phyloP scores from a whole-genome alignment of 2,113 vertebrate species.

The Collichthys lucidus region DNA sequence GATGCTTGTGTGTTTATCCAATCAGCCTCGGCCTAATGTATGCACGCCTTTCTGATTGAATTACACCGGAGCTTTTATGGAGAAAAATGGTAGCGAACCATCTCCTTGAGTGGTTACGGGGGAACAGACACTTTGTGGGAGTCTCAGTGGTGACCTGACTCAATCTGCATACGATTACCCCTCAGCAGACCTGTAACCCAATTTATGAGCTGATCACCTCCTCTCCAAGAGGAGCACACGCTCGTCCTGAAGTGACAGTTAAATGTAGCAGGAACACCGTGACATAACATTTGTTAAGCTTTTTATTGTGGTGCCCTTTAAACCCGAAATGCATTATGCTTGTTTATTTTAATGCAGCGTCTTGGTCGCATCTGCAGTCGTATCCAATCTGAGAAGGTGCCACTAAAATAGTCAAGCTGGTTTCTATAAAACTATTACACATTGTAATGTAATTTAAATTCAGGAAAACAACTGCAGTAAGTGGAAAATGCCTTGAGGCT shows the following conservation, averaged over 20 bases:
- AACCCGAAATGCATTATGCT: conserved; percentile 10
- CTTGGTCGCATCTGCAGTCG: conserved; percentile 19
- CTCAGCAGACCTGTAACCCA: conserved; percentile 70
- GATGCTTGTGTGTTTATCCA: conserved; percentile 48
- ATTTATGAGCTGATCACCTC: conserved; percentile 69
- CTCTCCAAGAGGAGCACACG: conserved; percentile 34
- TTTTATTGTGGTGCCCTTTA: conserved; percentile 57
- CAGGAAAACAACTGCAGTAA: conserved; percentile 1
- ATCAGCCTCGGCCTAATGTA: conserved; percentile 52
- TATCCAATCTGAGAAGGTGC: not conserved
- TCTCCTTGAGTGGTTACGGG: conserved; percentile 60
- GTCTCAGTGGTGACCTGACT: conserved; percentile 68
- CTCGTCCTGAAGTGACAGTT: conserved; percentile 35
- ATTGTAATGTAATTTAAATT: not conserved
- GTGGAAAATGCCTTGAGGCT: conserved; percentile 8
- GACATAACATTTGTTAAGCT: conserved; percentile 54
- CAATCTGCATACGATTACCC: conserved; percentile 78
- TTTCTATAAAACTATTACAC: not conserved
- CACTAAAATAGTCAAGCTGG: not conserved
- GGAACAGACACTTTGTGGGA: conserved; percentile 55
- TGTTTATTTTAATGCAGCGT: conserved; percentile 1
- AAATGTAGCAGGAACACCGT: conserved; percentile 23
- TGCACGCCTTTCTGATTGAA: conserved; percentile 61
- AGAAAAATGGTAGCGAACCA: conserved; percentile 60
- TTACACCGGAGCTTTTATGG: conserved; percentile 63